Evolutionary conservation across 1,140 invertebrate genomes (phyloP).

Genomic region (Pectinophora gossypiella): DNA sequence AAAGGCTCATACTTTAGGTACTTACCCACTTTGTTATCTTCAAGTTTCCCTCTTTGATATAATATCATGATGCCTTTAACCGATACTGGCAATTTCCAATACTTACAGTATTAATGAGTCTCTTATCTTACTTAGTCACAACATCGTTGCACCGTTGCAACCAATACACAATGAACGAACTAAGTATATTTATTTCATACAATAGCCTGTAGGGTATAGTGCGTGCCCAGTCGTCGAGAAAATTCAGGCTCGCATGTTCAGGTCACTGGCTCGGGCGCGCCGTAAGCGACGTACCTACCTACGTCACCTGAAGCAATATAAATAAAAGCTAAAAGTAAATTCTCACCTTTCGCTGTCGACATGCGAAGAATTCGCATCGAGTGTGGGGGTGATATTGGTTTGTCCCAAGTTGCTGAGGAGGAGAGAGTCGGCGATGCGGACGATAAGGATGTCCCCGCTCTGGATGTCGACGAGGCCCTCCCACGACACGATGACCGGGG

Average conservation of each 20-base stretch:
- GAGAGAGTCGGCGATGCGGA: slow-evolving; percentile 79
- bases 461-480: slow-evolving; percentile 79
- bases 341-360: slow-evolving; percentile 42
- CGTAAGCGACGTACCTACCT: not conserved
- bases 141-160: no score
- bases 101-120: no score
- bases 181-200: no score
- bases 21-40: no score
- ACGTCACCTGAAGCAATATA: not conserved
- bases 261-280: not conserved
- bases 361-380: slow-evolving; percentile 37
- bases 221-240: not conserved
- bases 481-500: slow-evolving; percentile 77
- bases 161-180: no score
- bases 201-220: no score
- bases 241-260: not conserved
- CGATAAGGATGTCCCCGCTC: slow-evolving; percentile 81
- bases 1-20: no score
- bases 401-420: slow-evolving; percentile 58
- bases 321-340: not conserved
- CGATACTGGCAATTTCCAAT: no score
- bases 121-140: no score
- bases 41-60: no score
- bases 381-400: slow-evolving; percentile 35
- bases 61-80: no score